These are phyloP conservation scores for Apus apus DNA, from an alignment of 2,113 vertebrate species.

Conservation along the genomic window DNA sequence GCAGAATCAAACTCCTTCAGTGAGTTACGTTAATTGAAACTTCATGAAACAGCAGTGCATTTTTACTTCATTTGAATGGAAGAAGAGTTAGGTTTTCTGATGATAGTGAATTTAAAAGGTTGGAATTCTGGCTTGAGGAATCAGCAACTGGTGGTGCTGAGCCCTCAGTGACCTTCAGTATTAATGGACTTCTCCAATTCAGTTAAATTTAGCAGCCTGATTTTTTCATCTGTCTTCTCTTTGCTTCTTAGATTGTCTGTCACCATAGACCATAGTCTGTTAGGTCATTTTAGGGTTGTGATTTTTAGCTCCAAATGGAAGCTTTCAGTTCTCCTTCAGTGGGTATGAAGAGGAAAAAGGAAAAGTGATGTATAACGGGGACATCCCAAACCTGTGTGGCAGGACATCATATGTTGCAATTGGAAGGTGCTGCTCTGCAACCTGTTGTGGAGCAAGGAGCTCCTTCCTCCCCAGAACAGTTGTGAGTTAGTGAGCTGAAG, in stretches of 20 bases:
- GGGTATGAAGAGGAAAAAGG: not conserved
- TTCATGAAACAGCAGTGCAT: not conserved
- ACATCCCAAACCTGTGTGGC: not conserved
- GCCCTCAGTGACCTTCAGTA: not conserved
- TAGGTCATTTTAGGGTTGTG: not conserved
- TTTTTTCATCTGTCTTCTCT: not conserved
- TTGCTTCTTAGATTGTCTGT: not conserved
- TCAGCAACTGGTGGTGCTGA: not conserved
- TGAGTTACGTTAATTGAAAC: not conserved
- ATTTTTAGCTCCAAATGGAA: not conserved
- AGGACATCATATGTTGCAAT: not conserved
- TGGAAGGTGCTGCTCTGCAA: not conserved
- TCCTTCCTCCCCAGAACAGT: not conserved
- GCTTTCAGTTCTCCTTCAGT: not conserved
- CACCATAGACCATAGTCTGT: too few relatives aligned
- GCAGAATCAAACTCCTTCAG: not conserved
- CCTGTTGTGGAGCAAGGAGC: not conserved
- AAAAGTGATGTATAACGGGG: not conserved
- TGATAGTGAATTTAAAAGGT: not conserved
- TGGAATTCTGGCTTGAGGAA: not conserved
- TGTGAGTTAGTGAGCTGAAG: not conserved
- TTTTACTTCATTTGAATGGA: not conserved
- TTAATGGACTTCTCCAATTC: not conserved
- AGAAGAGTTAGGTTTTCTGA: not conserved
- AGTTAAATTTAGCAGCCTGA: not conserved